These are phyloP conservation scores for Melanotaenia pygmaea DNA, from an alignment of 2,797 vertebrate genomes.

Conservation along the genomic window DNA sequence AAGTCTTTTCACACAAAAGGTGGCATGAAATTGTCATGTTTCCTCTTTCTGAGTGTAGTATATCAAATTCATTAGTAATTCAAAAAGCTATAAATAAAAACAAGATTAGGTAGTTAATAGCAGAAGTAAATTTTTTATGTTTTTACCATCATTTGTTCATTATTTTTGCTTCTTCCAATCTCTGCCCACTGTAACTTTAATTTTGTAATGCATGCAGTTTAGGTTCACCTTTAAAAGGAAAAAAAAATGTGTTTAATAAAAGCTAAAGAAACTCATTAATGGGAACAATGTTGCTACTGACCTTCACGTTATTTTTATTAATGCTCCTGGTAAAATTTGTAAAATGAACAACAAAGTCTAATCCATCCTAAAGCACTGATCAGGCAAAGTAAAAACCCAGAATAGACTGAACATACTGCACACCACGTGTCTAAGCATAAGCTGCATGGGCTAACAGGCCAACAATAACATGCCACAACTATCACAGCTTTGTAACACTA, in stretches of 20 bases:
- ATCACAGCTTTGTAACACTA: constrained; percentile 37
- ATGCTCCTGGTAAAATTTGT: not conserved
- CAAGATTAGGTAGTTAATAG: too few species aligned
- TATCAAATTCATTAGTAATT: too few species aligned
- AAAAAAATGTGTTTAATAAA: not conserved
- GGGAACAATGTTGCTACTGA: not conserved
- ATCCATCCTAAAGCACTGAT: constrained; percentile 7
- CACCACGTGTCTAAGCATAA: constrained; percentile 48
- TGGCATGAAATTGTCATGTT: too few species aligned
- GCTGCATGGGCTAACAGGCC: constrained; percentile 45
- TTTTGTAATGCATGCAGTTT: too few species aligned
- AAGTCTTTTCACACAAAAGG: too few species aligned
- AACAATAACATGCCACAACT: constrained; percentile 35
- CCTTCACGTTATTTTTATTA: not conserved
- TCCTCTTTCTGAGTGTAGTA: too few species aligned
- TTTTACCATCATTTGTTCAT: too few species aligned
- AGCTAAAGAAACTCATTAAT: not conserved
- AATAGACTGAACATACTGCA: constrained; percentile 42
- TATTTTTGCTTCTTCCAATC: too few species aligned
- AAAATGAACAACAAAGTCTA: not conserved
- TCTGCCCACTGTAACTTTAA: too few species aligned
- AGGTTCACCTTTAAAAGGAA: too few species aligned
- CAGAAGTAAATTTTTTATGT: too few species aligned
- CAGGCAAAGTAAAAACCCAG: constrained; percentile 13
- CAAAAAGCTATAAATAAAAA: too few species aligned